A percentile compares a stretch with the other conserved stretches of the same genome.
Conservation (phyloP, 1,140 invertebrate genomes). For the Ectropis grisescens region DNA sequence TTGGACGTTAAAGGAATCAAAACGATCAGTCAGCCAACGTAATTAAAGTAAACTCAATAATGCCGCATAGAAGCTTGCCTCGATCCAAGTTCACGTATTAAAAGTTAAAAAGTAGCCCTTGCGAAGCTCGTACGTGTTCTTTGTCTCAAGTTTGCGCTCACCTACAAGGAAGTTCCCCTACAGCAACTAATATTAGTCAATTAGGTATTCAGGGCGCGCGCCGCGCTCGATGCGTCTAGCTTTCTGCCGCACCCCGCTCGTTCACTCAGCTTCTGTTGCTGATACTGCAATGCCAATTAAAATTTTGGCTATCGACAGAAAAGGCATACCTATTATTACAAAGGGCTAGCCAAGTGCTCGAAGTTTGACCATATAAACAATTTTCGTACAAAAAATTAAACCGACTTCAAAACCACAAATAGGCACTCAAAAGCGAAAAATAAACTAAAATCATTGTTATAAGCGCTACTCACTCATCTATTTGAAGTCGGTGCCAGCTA, state of each 20-base stretch:
- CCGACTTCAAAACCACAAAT: too few relatives aligned
- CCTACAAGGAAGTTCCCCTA: conserved; percentile 53
- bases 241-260: conserved; percentile 14
- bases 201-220: conserved; percentile 64
- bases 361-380: too few relatives aligned
- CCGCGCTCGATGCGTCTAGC: conserved; percentile 35
- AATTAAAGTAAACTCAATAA: conserved; percentile 8
- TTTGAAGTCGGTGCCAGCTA: too few relatives aligned
- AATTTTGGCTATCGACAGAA: conserved; percentile 2
- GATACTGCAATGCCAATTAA: conserved; percentile 14
- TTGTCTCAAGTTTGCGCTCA: conserved; percentile 59
- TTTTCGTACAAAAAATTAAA: too few relatives aligned
- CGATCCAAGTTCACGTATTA: conserved; percentile 18
- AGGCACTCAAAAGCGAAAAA: too few relatives aligned
- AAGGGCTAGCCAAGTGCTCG: too few relatives aligned
- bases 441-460: too few relatives aligned
- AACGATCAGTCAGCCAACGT: too few relatives aligned
- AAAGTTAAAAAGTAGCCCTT: conserved; percentile 49
- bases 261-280: conserved; percentile 11
- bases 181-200: conserved; percentile 65
- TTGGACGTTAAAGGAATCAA: too few relatives aligned
- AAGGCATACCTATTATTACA: too few relatives aligned
- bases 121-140: conserved; percentile 51
- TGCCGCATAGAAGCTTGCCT: conserved; percentile 2
- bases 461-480: too few relatives aligned